Evolutionary conservation across 2,113 vertebrate genomes (phyloP), one percentile per base, ranked within the genome.

Genomic region (Henicopernis longicauda): DNA sequence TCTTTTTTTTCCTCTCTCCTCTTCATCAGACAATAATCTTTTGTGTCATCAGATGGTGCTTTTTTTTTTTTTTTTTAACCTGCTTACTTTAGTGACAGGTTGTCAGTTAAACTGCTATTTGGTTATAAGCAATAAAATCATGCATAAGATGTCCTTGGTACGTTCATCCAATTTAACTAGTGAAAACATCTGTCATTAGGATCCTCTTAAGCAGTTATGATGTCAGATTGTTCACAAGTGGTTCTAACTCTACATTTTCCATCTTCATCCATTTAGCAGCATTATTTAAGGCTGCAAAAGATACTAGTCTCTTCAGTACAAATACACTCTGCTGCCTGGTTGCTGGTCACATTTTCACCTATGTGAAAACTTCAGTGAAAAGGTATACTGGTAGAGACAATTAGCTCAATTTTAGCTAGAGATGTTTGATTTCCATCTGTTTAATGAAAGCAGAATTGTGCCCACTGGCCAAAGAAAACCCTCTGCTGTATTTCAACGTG

Each of bases 91-190:
- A 54, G 17, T 92, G 86, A 32, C 59, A 90, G n/a, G 42, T 40
- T 93, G 61, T 83, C 88, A 79, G 22, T 67, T 45, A 95, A 96
- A 87, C 79, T 95, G 90, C 74, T 86, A 6, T 95, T 97, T 95
- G 72, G 86, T 96, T 97, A 63, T 96, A 93, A 95, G 88, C 93
- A 97, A 96, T 94, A 96, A 96, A 97, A 96, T 95, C 72, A 94
- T 88, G 91, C 86, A 83, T 93, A 97, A 97, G 91, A 86, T 89
- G 73, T 96, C 96, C 84, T 93, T 96, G 86, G 73, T 95, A 83
- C 21, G 19, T 93, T 87, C 12, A 90, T 95, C 85, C 91, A 89
- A 97, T 97, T 97, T 93, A 86, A 59, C 93, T 96, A 95, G 93
- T 91, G 96, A 84, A 93, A 96, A 76, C 50, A 67, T 82, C 86